Percentiles rank a stretch among this genome's conserved stretches.
These are phyloP conservation scores for Stichopus chloronotus DNA, from an alignment of 35 echinoderm and acorn worm species.

Conservation along the genomic window DNA sequence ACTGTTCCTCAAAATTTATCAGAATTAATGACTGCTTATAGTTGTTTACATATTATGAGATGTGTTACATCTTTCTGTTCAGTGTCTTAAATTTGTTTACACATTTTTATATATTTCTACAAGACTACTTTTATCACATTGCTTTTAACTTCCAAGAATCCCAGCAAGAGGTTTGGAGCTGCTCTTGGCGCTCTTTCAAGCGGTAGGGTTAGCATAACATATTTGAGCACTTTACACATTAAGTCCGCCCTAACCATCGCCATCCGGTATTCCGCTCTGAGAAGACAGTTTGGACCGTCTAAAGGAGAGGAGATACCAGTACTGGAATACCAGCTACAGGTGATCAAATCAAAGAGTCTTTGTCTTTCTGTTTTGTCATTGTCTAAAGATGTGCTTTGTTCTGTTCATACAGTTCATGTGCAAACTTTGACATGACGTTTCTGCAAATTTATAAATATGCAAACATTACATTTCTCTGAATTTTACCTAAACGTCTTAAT, in stretches of 20 bases:
- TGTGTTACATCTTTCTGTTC: too few species aligned
- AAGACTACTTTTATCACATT: too few species aligned
- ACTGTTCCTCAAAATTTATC: too few species aligned
- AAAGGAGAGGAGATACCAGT: slow-evolving; percentile 79
- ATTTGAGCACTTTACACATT: slow-evolving; percentile 64
- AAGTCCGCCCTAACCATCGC: slow-evolving; percentile 79
- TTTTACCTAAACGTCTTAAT: background rate
- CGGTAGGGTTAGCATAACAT: slow-evolving; percentile 86
- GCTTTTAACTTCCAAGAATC: slow-evolving; percentile 65
- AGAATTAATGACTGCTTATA: too few species aligned
- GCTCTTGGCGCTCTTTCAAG: slow-evolving; percentile 87
- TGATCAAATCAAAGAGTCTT: background rate
- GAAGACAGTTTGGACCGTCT: slow-evolving; percentile 94
- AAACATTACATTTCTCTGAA: too few species aligned
- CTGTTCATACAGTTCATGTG: too few species aligned
- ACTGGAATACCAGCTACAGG: slow-evolving; percentile 96
- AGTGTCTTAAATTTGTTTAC: too few species aligned
- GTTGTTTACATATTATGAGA: too few species aligned
- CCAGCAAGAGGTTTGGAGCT: slow-evolving; percentile 90
- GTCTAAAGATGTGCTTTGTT: too few species aligned
- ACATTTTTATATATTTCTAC: background rate
- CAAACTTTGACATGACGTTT: too few species aligned
- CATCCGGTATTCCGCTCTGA: slow-evolving; percentile 79
- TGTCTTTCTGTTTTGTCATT: too few species aligned
- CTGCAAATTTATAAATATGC: too few species aligned